A percentile compares a stretch with the other conserved stretches of the same genome.
Conservation (phyloP, 2,113 vertebrate genomes). For the Pelmatolapia mariae region DNA sequence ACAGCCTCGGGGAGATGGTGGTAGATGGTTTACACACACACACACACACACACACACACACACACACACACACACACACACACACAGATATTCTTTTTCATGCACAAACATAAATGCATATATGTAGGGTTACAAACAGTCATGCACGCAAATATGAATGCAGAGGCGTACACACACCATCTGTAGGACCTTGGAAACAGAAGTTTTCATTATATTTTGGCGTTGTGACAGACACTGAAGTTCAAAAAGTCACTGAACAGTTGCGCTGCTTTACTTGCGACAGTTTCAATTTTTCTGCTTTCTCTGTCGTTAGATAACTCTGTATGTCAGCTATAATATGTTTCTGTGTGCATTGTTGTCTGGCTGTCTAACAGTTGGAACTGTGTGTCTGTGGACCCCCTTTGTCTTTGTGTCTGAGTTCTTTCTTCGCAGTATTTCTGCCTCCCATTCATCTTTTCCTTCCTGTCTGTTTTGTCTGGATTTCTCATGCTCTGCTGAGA, state of each 20-base stretch:
- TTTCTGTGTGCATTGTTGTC: neutral
- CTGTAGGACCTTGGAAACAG: constrained; percentile 23
- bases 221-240: neutral
- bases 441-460: constrained; percentile 23
- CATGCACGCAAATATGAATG: neutral
- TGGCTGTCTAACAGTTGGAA: neutral
- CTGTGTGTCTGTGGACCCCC: neutral
- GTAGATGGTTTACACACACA: neutral
- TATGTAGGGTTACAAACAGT: neutral
- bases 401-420: neutral
- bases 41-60: neutral
- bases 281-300: neutral
- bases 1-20: constrained; percentile 20
- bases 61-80: neutral
- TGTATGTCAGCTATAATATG: neutral
- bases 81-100: neutral
- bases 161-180: neutral
- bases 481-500: constrained; percentile 21
- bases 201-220: constrained; percentile 22
- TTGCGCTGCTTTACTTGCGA: neutral
- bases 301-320: neutral
- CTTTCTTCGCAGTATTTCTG: neutral
- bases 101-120: neutral
- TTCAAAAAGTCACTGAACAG: constrained; percentile 24
- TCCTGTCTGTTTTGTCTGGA: constrained; percentile 27